These are phyloP conservation scores for Zygothrica quintamaculata DNA, from an alignment of 2,888 invertebrate species.

Conservation along the genomic window DNA sequence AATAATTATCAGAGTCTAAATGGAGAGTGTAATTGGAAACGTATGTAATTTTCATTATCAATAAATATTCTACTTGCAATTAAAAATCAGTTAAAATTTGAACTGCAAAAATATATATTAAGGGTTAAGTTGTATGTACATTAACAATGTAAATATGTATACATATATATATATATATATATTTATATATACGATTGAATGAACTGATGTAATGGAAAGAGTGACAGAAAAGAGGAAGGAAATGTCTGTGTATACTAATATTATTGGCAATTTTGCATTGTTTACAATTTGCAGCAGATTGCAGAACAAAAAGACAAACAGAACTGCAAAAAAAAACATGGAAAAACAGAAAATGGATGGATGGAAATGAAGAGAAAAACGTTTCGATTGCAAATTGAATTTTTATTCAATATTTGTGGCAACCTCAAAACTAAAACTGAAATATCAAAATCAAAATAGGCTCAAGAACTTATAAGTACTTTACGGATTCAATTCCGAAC, in stretches of 20 bases:
- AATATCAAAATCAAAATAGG: conserved; percentile 3
- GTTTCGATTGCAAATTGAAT: conserved; percentile 78
- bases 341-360: conserved; percentile 1
- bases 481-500: too few species aligned
- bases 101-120: too few species aligned
- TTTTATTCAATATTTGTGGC: conserved; percentile 74
- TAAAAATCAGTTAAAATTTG: too few species aligned
- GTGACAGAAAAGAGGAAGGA: neutral
- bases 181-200: neutral
- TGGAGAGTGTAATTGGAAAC: neutral
- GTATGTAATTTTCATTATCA: too few species aligned
- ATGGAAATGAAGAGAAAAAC: conserved; percentile 51
- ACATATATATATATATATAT: neutral
- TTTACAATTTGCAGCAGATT: conserved; percentile 66
- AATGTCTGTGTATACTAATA: conserved; percentile 43
- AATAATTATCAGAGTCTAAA: conserved; percentile 43
- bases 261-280: conserved; percentile 70
- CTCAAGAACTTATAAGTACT: too few species aligned
- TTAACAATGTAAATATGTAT: neutral
- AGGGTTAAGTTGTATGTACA: conserved; percentile 5
- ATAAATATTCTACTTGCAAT: too few species aligned
- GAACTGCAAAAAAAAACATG: neutral
- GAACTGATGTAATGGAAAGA: neutral
- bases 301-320: conserved; percentile 28
- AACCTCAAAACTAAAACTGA: conserved; percentile 28